Evolutionary conservation across 2,113 vertebrate genomes (phyloP).

Genomic region (Rhipidura dahli): DNA sequence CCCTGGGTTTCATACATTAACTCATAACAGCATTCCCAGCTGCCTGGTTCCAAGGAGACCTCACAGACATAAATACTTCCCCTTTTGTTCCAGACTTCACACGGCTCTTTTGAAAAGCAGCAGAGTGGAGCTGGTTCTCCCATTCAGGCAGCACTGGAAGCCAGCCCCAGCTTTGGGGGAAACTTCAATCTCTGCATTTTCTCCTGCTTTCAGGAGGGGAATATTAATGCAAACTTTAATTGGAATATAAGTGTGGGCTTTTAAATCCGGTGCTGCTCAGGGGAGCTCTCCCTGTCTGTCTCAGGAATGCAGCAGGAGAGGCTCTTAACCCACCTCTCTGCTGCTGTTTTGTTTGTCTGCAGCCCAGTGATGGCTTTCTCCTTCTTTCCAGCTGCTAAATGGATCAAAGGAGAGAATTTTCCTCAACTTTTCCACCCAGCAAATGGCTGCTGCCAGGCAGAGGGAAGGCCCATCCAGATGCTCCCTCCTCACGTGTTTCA

Average conservation of each 20-base stretch:
- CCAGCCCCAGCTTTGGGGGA: neutral
- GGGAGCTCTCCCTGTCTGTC: neutral
- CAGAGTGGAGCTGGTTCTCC: neutral
- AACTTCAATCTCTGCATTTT: neutral
- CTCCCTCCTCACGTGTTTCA: neutral
- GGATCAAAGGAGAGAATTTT: neutral
- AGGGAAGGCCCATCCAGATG: neutral
- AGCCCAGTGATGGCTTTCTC: neutral
- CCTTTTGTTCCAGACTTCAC: slow-evolving; percentile 49
- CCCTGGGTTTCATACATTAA: slow-evolving; percentile 34
- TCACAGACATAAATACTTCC: slow-evolving; percentile 43
- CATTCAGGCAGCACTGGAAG: neutral
- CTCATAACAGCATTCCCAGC: slow-evolving; percentile 45
- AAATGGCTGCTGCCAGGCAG: neutral
- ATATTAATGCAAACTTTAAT: neutral
- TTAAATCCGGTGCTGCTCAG: neutral
- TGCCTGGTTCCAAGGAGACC: slow-evolving; percentile 49
- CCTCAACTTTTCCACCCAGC: neutral
- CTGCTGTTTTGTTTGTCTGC: neutral
- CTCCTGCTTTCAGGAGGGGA: neutral
- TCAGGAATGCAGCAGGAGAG: neutral
- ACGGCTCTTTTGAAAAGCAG: slow-evolving; percentile 19
- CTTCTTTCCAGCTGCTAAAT: neutral
- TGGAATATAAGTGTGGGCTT: neutral
- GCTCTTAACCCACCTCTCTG: neutral